Base-by-base conservation (phyloP, 2,888 invertebrate species). In the Neocrepidodera transversa region DNA sequence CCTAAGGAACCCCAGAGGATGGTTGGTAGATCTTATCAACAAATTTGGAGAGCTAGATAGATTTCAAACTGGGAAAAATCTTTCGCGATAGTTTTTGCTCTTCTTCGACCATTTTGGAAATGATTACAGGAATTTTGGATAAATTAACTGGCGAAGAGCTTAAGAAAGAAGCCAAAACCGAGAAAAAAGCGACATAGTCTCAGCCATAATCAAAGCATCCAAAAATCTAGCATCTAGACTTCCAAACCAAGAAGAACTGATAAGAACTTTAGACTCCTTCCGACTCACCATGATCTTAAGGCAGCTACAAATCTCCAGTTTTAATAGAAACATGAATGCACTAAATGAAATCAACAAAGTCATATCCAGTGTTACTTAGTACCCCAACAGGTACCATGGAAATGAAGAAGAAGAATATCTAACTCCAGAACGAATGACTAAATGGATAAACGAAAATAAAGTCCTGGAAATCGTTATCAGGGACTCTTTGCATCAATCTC, bases 321-420 rank as follows among this genome's bases (percentile, higher is more conserved):
- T 97, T 78, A 97, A 97, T 82, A 97, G 97, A 30, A 97, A 97
- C 85, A 98, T 98, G 97, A 97, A 97, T 75, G 97, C 97, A 16
- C 83, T 98, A 65, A 97, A 97, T 80, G 97, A 98, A 85, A 95
- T 98, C 58, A 97, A 97, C 81, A 97, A 97, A 84, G 92, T 97
- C 48, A 92, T 95, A 67, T 91, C 92, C 59, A 91, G 92, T 72
- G 94, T 96, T 60, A 89, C 92, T 56, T 95, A 93, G 78, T 95
- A 93, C 80, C 91, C 93, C 4, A 93, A 88, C 78, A 82, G 88
- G 51, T 88, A 87, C 74, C 85, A 86, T 59, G 81, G 86, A 59
- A 84, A 88, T 38, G 91, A 92, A 69, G 88, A 88, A 63, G 92
- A 95, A 69, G 94, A 94, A 75, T 96, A 95, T 91, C 84, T 97